phyloP scores from a whole-genome alignment of 2,888 invertebrate genomes.

The Pammene aurita region DNA sequence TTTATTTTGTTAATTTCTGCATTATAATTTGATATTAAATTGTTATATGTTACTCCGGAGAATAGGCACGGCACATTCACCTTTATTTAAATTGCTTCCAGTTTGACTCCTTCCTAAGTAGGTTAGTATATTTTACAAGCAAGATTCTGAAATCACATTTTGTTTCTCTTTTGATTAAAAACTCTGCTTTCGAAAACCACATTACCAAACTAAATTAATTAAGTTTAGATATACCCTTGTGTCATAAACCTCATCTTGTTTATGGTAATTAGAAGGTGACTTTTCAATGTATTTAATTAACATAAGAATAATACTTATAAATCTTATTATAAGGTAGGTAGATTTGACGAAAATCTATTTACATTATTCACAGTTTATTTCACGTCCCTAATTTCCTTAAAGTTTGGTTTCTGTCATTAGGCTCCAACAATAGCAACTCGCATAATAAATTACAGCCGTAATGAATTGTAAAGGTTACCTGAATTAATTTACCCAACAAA shows the following conservation, averaged over 20 bases:
- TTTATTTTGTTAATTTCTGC: too few species aligned
- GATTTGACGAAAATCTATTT: background rate
- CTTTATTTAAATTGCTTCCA: too few species aligned
- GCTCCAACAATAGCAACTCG: conserved; percentile 26
- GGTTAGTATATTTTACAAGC: too few species aligned
- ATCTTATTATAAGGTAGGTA: too few species aligned
- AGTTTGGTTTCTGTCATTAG: conserved; percentile 31
- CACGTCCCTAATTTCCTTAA: conserved; percentile 9
- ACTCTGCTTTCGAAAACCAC: too few species aligned
- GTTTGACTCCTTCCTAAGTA: too few species aligned
- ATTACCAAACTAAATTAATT: too few species aligned
- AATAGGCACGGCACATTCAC: too few species aligned
- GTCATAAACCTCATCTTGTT: background rate
- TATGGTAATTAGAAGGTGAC: background rate
- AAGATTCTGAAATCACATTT: too few species aligned
- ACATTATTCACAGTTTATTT: conserved; percentile 20
- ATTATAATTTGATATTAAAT: too few species aligned
- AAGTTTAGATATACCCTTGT: background rate
- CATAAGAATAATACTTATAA: background rate
- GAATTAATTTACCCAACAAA: conserved; percentile 28
- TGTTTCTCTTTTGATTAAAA: too few species aligned
- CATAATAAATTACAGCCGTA: conserved; percentile 27
- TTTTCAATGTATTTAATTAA: background rate
- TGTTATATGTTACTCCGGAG: too few species aligned
- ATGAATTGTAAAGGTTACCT: conserved; percentile 28